phyloP scores from a whole-genome alignment of 2,797 vertebrate genomes.

The Muscicapa striata region DNA sequence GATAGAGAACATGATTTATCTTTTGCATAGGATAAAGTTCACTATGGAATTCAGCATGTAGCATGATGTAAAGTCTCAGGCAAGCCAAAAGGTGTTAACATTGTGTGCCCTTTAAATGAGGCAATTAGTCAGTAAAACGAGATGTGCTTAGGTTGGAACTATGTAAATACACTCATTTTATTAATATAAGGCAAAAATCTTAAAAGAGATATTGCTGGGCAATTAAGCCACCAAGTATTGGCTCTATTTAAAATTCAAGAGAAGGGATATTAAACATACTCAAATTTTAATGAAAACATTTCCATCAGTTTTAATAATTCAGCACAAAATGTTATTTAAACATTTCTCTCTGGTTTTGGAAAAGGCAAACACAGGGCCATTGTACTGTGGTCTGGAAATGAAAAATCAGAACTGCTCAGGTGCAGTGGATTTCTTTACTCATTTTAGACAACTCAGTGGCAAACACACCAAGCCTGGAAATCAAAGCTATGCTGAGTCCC shows the following conservation, averaged over 20 bases:
- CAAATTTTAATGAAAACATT: constrained; percentile 58
- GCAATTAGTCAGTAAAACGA: constrained; percentile 16
- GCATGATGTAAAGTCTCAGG: constrained; percentile 44
- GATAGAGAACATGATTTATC: background rate
- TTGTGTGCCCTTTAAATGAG: constrained; percentile 50
- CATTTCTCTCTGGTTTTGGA: constrained; percentile 1
- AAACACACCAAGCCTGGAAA: background rate
- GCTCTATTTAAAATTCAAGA: constrained; percentile 49
- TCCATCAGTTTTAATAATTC: constrained; percentile 43
- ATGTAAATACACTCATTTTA: constrained; percentile 43
- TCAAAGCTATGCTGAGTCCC: background rate
- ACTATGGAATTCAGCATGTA: background rate
- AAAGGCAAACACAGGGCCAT: constrained; percentile 8
- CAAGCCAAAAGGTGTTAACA: constrained; percentile 56
- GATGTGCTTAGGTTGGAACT: constrained; percentile 47
- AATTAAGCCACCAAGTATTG: constrained; percentile 39
- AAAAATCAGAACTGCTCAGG: constrained; percentile 13
- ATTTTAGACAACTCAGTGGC: background rate
- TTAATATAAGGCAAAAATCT: constrained; percentile 48
- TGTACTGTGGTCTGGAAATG: background rate
- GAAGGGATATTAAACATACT: constrained; percentile 43
- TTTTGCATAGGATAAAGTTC: constrained; percentile 29
- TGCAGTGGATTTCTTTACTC: background rate
- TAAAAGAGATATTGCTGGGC: constrained; percentile 38
- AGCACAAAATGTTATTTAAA: constrained; percentile 46